Base-by-base conservation (phyloP, 2,113 vertebrate species). In the Dascyllus trimaculatus region DNA sequence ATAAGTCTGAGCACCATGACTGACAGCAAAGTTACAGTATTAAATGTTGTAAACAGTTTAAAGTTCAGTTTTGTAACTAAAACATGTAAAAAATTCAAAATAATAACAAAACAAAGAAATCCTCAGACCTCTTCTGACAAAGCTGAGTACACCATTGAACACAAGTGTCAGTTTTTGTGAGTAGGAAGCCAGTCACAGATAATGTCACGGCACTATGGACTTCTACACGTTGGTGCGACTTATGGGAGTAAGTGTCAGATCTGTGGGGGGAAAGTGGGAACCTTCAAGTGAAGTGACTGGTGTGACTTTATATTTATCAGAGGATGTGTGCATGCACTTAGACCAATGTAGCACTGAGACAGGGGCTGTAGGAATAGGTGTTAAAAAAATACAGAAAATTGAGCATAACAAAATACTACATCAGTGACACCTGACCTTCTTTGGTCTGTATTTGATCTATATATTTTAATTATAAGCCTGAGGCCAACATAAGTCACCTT, bases 381-480 rank as follows among this genome's bases (percentile, higher is more conserved):
- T 63, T 69, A 61, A 15, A 54, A 57, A 32, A 18, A 11, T 15
- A 11, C 1, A 21, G 19, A 57, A 32, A 9, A 32, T 2, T 5
- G 22, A 7, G 14, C 53, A 4, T 40, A 38, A 18, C 8, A 9
- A 35, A 4, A 8, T 25, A 46, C 38, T 25, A 17, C 45, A 43
- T 43, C 32, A 67, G 49, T 70, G 18, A 57, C 54, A 80, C 22
- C 29, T 71, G 76, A 56, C 18, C 51, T 75, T 22, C 8, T 18
- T 2, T 60, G 22, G 35, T 24, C 66, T 80, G 58, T 58, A 38
- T 69, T 68, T 78, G 67, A 86, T 78, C 56, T 11, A 53, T 26
- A 29, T 32, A 24, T 40, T 79, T 81, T 86, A 82, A 88, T 89
- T 85, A 80, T 32, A 29, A 69, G 66, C 52, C 68, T 24, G 7